A percentile compares a stretch with the other conserved stretches of the same genome.
phyloP scores from a whole-genome alignment of 2,888 invertebrate species.

The Salticus scenicus region DNA sequence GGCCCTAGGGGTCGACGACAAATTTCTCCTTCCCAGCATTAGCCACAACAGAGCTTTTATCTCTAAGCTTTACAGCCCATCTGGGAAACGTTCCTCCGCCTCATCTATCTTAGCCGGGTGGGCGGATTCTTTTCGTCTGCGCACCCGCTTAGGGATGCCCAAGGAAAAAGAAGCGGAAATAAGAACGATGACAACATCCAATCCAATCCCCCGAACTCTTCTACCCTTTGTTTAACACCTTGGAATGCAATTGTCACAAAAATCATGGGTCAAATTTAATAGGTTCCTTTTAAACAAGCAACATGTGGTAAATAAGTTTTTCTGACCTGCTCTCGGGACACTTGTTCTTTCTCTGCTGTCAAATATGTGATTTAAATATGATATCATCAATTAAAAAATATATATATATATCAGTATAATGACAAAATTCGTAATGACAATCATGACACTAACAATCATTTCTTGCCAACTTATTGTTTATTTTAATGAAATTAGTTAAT shows the following conservation, averaged over 20 bases:
- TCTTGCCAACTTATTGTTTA: no score
- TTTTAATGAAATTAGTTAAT: no score
- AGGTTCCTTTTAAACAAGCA: neutral
- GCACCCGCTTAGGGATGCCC: constrained; percentile 19
- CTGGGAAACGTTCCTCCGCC: constrained; percentile 34
- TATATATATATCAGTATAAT: no score
- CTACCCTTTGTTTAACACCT: constrained; percentile 40
- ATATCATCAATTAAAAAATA: no score
- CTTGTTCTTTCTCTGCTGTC: no score
- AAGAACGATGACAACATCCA: constrained; percentile 35
- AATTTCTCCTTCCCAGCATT: constrained; percentile 69
- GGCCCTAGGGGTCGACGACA: constrained; percentile 45
- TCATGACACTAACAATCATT: no score
- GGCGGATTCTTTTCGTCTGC: constrained; percentile 30
- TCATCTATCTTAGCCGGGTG: constrained; percentile 49
- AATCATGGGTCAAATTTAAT: neutral
- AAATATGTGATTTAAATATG: no score
- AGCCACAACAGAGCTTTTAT: constrained; percentile 70
- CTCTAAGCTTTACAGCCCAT: constrained; percentile 66
- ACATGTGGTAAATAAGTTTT: neutral
- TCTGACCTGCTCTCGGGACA: no score
- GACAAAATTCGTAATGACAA: no score
- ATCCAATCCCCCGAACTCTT: constrained; percentile 27
- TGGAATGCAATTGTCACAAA: neutral
- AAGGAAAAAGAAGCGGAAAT: constrained; percentile 30